Base-by-base conservation (phyloP, 2,797 vertebrate genomes). In the Rhodeus uyekii region DNA sequence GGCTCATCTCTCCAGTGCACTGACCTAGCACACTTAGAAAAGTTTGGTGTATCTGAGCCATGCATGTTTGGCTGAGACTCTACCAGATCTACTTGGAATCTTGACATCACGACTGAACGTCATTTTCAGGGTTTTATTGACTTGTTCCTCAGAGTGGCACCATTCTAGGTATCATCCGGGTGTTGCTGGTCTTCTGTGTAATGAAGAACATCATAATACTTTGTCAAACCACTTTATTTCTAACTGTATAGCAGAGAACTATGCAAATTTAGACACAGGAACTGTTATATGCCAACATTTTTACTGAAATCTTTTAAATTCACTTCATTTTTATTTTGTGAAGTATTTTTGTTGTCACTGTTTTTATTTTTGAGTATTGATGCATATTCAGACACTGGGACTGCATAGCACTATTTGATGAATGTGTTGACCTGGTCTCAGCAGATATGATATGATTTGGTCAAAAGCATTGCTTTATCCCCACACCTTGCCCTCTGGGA, bases 351-450 rank as follows among this genome's bases (percentile, higher is more conserved):
- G 16, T 0, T 48, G 16, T 34, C 42, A 48, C 19, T 2, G 3
- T 34, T 5, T 48, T 55, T 18, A 38, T 50, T 16, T 78, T 22
- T 48, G 10, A 65, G 60, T 48, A 4, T 24, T 36, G 13, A 16
- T 36, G 12, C 32, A 36, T 73, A 73, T 73, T 53, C 19, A 73
- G 48, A 16, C 48, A 73, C 2, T 0, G 32, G 48, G 6, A 24
- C 34, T 38, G 18, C 38, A 32, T 74, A 46, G 36, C 36, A 14
- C n/a, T 32, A 39, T 61, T 22, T 84, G 83, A 84, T 76, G 39
- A 64, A 85, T 77, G 60, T 85, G 73, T 73, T 83, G 67, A 42
- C 74, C 80, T 68, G 65, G 53, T 22, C 73, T 82, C 53, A 68
- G 76, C 69, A 61, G 64, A 53, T 80, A 14, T 71, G 50, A 82